These are phyloP conservation scores for Trichechus manatus DNA, from an alignment of 2,113 vertebrate genomes.

Conservation along the genomic window DNA sequence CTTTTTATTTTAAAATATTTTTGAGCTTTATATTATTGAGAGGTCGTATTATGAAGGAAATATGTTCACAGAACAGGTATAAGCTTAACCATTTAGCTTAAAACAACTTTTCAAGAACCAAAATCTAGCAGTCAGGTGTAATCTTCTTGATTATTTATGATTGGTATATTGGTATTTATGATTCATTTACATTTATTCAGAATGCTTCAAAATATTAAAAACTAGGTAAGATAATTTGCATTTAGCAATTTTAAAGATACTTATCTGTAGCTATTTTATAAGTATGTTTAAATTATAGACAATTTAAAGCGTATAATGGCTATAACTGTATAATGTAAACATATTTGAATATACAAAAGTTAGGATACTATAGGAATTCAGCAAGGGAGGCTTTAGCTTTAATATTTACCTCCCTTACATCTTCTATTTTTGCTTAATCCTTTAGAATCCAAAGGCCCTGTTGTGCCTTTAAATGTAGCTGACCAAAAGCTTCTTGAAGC, in stretches of 20 bases:
- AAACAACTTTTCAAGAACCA: slow-evolving; percentile 1
- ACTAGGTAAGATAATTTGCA: slow-evolving; percentile 18
- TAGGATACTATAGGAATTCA: slow-evolving; percentile 55
- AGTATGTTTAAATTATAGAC: slow-evolving; percentile 42
- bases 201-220: slow-evolving; percentile 61
- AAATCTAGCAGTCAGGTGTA: background rate
- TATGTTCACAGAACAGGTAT: background rate
- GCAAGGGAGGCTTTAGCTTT: slow-evolving; percentile 7
- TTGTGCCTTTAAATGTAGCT: slow-evolving; percentile 90
- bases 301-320: background rate
- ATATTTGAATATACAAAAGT: slow-evolving; percentile 14
- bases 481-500: slow-evolving; percentile 97
- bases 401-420: slow-evolving; percentile 44
- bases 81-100: slow-evolving; percentile 32
- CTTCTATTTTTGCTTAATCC: slow-evolving; percentile 47
- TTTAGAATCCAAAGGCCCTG: slow-evolving; percentile 91
- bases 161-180: background rate
- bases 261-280: slow-evolving; percentile 51
- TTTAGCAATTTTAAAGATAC: slow-evolving; percentile 41
- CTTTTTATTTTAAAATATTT: background rate
- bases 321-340: slow-evolving; percentile 13
- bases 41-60: slow-evolving; percentile 43
- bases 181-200: slow-evolving; percentile 20
- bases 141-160: slow-evolving; percentile 4
- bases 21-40: slow-evolving; percentile 48